Conservation (phyloP, 2,113 vertebrate species). For the Strix uralensis region DNA sequence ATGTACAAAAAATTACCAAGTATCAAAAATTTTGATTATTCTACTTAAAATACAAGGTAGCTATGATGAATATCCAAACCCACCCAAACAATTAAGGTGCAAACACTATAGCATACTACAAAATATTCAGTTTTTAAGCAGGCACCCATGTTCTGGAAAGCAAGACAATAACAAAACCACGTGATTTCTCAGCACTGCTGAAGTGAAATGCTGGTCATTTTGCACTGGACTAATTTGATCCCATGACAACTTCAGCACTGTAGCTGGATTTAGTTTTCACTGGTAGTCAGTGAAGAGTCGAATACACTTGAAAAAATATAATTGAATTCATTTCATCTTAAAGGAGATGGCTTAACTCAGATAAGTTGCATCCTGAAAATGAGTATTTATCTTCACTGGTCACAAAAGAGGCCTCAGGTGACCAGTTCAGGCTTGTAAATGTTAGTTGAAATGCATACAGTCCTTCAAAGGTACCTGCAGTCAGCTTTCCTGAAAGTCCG, state of each 20-base stretch:
- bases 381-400: neutral
- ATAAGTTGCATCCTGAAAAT: neutral
- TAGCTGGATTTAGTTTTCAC: neutral
- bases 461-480: neutral
- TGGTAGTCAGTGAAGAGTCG: neutral
- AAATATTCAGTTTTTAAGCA: neutral
- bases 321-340: neutral
- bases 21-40: neutral
- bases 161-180: neutral
- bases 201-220: neutral
- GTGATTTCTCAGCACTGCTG: neutral
- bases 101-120: neutral
- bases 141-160: neutral
- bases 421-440: neutral
- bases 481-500: neutral
- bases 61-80: neutral
- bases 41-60: neutral
- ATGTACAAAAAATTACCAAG: neutral
- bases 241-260: neutral
- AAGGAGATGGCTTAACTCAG: neutral
- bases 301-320: neutral
- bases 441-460: neutral
- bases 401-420: neutral
- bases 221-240: neutral
- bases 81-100: neutral